These are phyloP conservation scores for Dissostichus mawsoni DNA, from an alignment of 2,113 vertebrate species.

Conservation along the genomic window DNA sequence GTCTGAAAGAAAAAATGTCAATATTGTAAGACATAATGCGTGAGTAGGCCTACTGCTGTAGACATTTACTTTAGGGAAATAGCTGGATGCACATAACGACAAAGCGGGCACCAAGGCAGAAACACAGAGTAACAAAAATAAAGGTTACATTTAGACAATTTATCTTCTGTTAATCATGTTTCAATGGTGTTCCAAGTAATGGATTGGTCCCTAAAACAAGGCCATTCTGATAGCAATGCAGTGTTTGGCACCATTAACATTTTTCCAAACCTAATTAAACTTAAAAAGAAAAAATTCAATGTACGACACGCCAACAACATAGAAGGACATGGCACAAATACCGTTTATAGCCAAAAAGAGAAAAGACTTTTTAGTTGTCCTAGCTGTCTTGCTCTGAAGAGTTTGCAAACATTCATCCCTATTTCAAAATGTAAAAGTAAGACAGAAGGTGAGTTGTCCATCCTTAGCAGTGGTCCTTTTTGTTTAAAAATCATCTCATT, in stretches of 20 bases:
- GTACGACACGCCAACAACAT: constrained; percentile 22
- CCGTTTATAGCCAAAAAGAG: constrained; percentile 1
- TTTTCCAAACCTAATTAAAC: background rate
- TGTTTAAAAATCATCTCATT: background rate
- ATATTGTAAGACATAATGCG: constrained; percentile 22
- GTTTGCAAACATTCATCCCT: constrained; percentile 34
- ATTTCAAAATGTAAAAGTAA: background rate
- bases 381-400: constrained; percentile 48
- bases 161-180: background rate
- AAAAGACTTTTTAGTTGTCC: constrained; percentile 25
- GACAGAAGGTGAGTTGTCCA: background rate
- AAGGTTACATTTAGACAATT: background rate
- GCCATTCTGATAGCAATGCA: constrained; percentile 11
- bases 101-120: background rate
- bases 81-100: constrained; percentile 33
- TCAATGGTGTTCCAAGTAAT: constrained; percentile 10
- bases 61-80: constrained; percentile 6
- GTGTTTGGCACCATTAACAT: constrained; percentile 28
- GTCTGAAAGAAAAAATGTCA: background rate
- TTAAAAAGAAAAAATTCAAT: constrained; percentile 1
- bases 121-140: background rate
- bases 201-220: constrained; percentile 5
- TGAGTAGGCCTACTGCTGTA: background rate
- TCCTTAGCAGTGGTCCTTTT: constrained; percentile 18
- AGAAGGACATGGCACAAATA: constrained; percentile 22